A percentile compares a stretch with the other conserved stretches of the same genome.
Conservation (phyloP, 2,113 vertebrate genomes). For the Nansenia antarctica region DNA sequence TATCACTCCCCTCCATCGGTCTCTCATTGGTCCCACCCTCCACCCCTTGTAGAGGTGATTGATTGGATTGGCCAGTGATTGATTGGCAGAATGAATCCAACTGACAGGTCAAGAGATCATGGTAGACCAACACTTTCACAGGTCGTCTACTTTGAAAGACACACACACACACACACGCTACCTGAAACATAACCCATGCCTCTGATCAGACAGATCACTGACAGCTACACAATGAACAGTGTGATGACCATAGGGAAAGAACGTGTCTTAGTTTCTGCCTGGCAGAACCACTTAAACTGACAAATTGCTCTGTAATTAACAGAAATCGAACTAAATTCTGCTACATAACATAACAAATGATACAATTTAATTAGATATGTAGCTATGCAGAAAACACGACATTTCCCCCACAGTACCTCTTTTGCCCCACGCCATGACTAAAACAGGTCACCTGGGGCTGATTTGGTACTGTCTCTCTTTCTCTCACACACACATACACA, state of each 20-base stretch:
- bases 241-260: background rate
- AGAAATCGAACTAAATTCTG: background rate
- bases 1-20: background rate
- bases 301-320: background rate
- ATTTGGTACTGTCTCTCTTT: background rate
- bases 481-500: background rate
- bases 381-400: background rate
- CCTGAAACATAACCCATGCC: no score
- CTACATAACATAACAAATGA: background rate
- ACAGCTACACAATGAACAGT: slow-evolving; percentile 3
- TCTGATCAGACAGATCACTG: background rate
- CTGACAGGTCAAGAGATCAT: slow-evolving; percentile 12
- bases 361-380: background rate
- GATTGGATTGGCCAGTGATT: slow-evolving; percentile 25
- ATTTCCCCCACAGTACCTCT: background rate
- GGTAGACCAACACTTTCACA: slow-evolving; percentile 19
- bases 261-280: background rate
- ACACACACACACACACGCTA: background rate
- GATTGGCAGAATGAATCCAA: slow-evolving; percentile 32
- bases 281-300: background rate
- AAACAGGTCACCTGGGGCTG: slow-evolving; percentile 13
- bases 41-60: slow-evolving; percentile 24
- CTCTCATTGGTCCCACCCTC: slow-evolving; percentile 42
- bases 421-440: slow-evolving; percentile 17
- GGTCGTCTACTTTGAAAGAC: background rate